Conservation (phyloP, 2,888 invertebrate genomes). For the Conchocele bisecta region DNA sequence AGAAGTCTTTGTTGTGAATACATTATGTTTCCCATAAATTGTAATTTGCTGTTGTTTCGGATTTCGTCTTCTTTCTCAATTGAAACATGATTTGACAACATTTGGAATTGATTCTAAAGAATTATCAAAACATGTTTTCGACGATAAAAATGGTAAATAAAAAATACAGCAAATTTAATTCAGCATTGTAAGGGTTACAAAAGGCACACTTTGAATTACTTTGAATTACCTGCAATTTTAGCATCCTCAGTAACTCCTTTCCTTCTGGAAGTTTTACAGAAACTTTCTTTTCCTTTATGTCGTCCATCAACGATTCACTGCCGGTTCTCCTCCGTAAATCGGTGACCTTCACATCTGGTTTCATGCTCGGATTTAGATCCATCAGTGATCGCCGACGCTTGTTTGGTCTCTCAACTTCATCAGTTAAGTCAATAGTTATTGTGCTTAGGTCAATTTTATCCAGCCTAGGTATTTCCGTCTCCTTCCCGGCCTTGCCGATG, state of each 20-base stretch:
- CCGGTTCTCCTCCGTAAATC: conserved; percentile 8
- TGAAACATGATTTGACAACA: too few species aligned
- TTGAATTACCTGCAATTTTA: conserved; percentile 50
- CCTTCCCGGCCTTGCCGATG: background rate
- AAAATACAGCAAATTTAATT: too few species aligned
- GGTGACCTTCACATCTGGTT: conserved; percentile 62
- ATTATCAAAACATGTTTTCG: too few species aligned
- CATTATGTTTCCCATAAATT: too few species aligned
- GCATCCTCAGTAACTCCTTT: conserved; percentile 29
- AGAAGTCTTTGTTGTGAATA: too few species aligned
- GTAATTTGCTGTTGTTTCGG: too few species aligned
- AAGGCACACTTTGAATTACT: too few species aligned
- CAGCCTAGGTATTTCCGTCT: conserved; percentile 52
- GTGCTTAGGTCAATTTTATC: conserved; percentile 62
- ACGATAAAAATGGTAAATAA: too few species aligned
- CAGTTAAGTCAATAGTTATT: conserved; percentile 49
- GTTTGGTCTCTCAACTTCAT: conserved; percentile 43
- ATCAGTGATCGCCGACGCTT: conserved; percentile 63
- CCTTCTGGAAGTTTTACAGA: conserved; percentile 41
- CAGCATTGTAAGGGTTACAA: too few species aligned
- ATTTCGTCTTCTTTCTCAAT: too few species aligned
- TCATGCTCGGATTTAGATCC: conserved; percentile 68
- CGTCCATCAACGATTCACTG: conserved; percentile 3
- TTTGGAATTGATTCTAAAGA: too few species aligned
- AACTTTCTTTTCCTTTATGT: conserved; percentile 19